Conservation (phyloP, 1,140 invertebrate genomes). For the Lordiphosa mommai region DNA sequence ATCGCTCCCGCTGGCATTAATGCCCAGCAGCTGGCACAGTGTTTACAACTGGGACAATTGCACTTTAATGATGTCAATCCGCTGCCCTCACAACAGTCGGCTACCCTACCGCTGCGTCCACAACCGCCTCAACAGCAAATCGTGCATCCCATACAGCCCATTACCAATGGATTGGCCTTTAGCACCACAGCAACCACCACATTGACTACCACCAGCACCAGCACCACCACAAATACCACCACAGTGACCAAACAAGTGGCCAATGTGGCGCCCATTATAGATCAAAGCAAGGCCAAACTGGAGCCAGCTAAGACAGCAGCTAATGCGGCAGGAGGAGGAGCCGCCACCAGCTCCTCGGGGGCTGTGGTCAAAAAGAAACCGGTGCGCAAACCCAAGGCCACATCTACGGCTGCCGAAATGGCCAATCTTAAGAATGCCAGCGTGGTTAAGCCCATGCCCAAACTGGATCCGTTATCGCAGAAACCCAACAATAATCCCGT, state of each 20-base stretch:
- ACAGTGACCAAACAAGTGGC: slow-evolving; percentile 75
- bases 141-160: slow-evolving; percentile 69
- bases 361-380: slow-evolving; percentile 72
- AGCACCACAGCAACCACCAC: slow-evolving; percentile 53
- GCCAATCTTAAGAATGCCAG: slow-evolving; percentile 65
- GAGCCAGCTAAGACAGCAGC: slow-evolving; percentile 47
- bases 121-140: slow-evolving; percentile 73
- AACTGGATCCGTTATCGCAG: slow-evolving; percentile 67
- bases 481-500: slow-evolving; percentile 77
- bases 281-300: slow-evolving; percentile 73
- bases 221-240: slow-evolving; percentile 50
- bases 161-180: slow-evolving; percentile 51
- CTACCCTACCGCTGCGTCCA: slow-evolving; percentile 32
- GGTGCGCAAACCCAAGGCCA: slow-evolving; percentile 66
- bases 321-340: slow-evolving; percentile 5
- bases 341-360: slow-evolving; percentile 32
- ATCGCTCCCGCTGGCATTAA: slow-evolving; percentile 78
- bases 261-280: slow-evolving; percentile 77
- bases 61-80: slow-evolving; percentile 79
- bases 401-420: slow-evolving; percentile 62
- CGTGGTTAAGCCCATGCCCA: slow-evolving; percentile 74
- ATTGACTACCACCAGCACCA: slow-evolving; percentile 40
- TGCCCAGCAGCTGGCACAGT: slow-evolving; percentile 77
- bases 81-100: slow-evolving; percentile 18
- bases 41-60: slow-evolving; percentile 72